Evolutionary conservation across 2,113 vertebrate genomes (phyloP), one percentile per base, ranked within the genome.

Genomic region (Ifrita kowaldi): DNA sequence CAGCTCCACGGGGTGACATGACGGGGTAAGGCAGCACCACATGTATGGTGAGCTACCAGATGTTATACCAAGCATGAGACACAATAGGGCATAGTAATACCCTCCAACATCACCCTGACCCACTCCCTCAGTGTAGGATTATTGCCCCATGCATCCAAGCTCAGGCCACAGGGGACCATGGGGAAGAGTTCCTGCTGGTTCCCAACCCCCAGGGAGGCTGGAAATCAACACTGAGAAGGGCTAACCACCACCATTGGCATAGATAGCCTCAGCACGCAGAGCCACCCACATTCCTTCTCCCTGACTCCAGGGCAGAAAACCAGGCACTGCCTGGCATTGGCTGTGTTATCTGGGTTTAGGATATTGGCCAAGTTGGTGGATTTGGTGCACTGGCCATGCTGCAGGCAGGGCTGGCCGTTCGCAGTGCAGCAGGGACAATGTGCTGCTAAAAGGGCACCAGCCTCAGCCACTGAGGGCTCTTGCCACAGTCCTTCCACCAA

Each of bases 131-230:
- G 0, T 7, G 15, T 0, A 1, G 42, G 18, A 11, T 53, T 59
- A 65, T 7, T 76, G 88, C 65, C 20, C 21, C 0, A 0, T 2
- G 0, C 39, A 56, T 52, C 53, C 60, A 57, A 87, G 44, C 12
- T 2, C 0, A 1, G 47, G 74, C 44, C 18, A 81, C 30, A n/a
- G 41, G 28, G 33, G 33, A 67, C 44, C 41, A 32, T 0, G 0
- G 8, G 26, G 20, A 90, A 92, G 46, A 18, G 37, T n/a, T 69
- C 1, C 2, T 65, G 49, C n/a, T 69, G 11, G 22, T 56, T 91
- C 32, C 64, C 41, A 87, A 23, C 8, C 9, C 16, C n/a, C 5
- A 22, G 18, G 3, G 1, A 80, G 39, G 30, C 35, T 69, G 55
- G 52, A 46, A 39, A 20, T 73, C 76, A 59, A 27, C 1, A 4